These are phyloP conservation scores for Centropyge bicolor DNA, from an alignment of 2,797 vertebrate species.

Conservation along the genomic window DNA sequence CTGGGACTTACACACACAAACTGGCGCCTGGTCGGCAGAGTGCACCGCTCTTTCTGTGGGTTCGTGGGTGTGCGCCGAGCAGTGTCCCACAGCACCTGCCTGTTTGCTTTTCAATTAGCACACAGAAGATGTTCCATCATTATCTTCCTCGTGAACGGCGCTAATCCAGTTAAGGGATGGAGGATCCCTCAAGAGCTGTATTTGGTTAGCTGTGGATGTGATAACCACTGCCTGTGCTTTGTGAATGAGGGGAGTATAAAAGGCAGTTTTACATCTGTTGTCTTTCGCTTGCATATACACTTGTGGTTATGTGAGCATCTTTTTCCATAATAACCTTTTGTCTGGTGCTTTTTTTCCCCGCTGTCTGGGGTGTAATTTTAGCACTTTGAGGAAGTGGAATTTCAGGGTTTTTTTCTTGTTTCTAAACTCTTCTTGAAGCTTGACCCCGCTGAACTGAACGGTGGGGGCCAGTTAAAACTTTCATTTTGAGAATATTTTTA, in stretches of 20 bases:
- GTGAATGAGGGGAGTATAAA: constrained; percentile 56
- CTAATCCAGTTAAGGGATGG: constrained; percentile 52
- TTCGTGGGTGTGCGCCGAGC: constrained; percentile 24
- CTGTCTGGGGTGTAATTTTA: constrained; percentile 67
- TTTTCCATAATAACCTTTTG: constrained; percentile 53
- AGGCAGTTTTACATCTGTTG: constrained; percentile 12
- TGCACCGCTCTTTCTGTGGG: constrained; percentile 29
- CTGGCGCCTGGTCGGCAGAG: constrained; percentile 41
- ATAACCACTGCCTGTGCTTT: constrained; percentile 45
- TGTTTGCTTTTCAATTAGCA: constrained; percentile 58
- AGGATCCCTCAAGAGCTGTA: constrained; percentile 33
- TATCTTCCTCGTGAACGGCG: constrained; percentile 37
- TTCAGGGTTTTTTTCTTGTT: constrained; percentile 35
- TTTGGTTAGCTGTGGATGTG: constrained; percentile 32
- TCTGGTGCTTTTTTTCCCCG: constrained; percentile 15
- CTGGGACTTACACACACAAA: constrained; percentile 52
- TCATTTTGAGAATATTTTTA: neutral
- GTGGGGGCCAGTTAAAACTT: constrained; percentile 3
- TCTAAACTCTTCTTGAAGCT: constrained; percentile 12
- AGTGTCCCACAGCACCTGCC: constrained; percentile 49
- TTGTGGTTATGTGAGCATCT: constrained; percentile 30
- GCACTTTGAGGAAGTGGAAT: constrained; percentile 69
- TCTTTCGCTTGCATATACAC: constrained; percentile 20
- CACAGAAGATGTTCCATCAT: constrained; percentile 17
- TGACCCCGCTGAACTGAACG: constrained; percentile 29